Base-by-base conservation (phyloP, 2,113 vertebrate species). In the Saguinus midas region DNA sequence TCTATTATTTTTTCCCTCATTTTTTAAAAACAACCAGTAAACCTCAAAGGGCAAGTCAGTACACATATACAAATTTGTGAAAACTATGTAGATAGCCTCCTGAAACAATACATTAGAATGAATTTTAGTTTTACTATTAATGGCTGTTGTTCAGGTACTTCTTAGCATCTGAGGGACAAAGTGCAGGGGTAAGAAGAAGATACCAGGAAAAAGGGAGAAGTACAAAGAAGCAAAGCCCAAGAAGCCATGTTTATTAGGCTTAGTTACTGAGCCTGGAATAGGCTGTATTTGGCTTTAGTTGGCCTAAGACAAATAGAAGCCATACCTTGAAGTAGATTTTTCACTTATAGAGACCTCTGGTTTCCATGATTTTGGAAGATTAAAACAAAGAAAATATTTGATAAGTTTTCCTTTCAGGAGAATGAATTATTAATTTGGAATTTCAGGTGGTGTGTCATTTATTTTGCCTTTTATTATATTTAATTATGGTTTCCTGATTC, bases 361-460 rank as follows among this genome's bases (percentile, higher is more conserved):
- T 85, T 82, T 75, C 61, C 50, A 92, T 45, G 32, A 95, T 37
- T 92, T 92, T 58, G 20, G 6, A 93, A 79, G n/a, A 81, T 50
- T 79, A 68, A 93, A 91, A 55, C 35, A 91, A 94, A 80, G 52
- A 50, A 96, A 48, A 50, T 45, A 16, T 32, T 45, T 6, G 8
- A 35, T 8, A 75, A 23, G 1, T 81, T 86, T 93, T 76, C 37
- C 91, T 91, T 32, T 92, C n/a, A 79, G 58, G 40, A 48, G n/a
- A 91, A 50, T 88, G 50, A 73, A 43, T 88, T 20, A 78, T 35
- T 96, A 89, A 88, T 29, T 93, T 89, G 87, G 72, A 91, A 73
- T 95, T 89, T 81, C 32, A 75, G 29, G 20, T 89, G 35, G 21
- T 64, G 7, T 86, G 18, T 75, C 3, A 81, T 72, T 58, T 52